phyloP scores from a whole-genome alignment of 2,888 invertebrate genomes.

The Aporophyla lueneburgensis region DNA sequence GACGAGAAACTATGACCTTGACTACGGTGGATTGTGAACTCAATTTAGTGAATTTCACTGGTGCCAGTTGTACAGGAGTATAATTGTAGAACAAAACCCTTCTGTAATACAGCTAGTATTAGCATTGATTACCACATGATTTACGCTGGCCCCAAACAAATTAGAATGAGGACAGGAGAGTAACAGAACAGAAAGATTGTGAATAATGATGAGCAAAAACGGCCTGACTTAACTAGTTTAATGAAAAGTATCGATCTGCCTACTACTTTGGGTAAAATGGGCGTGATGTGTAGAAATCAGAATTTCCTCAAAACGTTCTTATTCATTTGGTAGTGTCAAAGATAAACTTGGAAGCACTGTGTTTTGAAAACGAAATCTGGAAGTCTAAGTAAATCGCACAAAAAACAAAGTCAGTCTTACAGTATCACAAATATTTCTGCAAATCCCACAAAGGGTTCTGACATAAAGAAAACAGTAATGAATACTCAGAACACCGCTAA shows the following conservation, averaged over 20 bases:
- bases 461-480: conserved; percentile 28
- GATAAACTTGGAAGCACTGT: neutral
- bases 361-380: too few relatives aligned
- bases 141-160: too few relatives aligned
- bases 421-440: conserved; percentile 1
- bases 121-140: too few relatives aligned
- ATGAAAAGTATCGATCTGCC: too few relatives aligned
- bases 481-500: conserved; percentile 23
- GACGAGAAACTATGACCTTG: neutral
- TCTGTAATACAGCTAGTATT: neutral
- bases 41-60: neutral
- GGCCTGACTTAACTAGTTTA: too few relatives aligned
- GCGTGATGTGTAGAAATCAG: too few relatives aligned
- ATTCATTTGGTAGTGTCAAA: neutral
- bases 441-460: neutral
- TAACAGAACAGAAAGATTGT: too few relatives aligned
- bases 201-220: too few relatives aligned
- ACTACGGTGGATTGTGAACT: neutral
- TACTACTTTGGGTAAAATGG: too few relatives aligned
- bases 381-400: neutral
- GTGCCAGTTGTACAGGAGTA: neutral
- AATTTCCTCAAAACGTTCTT: neutral
- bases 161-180: too few relatives aligned
- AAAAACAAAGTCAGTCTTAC: neutral
- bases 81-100: neutral